Evolutionary conservation across 2,888 invertebrate genomes (phyloP), one percentile per base, ranked within the genome.

Genomic region (Operophtera brumata): DNA sequence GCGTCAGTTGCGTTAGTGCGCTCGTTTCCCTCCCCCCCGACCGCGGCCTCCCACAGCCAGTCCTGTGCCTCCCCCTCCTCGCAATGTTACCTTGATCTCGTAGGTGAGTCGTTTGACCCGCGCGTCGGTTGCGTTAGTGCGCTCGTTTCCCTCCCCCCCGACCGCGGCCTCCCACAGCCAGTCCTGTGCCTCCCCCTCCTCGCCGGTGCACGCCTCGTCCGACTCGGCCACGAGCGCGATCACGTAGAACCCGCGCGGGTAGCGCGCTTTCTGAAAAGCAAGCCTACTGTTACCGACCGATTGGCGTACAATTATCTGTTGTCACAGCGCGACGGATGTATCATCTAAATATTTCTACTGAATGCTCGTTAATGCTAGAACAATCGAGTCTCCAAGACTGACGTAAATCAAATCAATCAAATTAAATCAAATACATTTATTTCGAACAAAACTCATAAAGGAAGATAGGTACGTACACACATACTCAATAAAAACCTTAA

Each of bases 211-310:
- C 57, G 64, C 62, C 56, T 8, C 56, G 62, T 82, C 80, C 12
- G 62, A 37, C 28, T 64, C 65, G 51, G 65, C 72, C 67, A 83
- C 78, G 57, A 79, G 51, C 36, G 66, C 58, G 59, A 82, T 74
- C 63, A 87, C 76, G 72, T 77, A 79, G 77, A 87, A 86, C 6
- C 88, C 88, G 35, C 47, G 65, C 46, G 86, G 86, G 67, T 72
- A 88, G 45, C 69, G 68, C 4, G 40, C 11, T 34, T 12, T 46
- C 55, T 41, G 41, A 40, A 30, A 30, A 6, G 9, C 8, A 30
- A 30, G 2, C 20, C 20, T 20, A 20, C 20, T 4, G 20, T 3
- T 20, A 4, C 20, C 20, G 20, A n/a, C n/a, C n/a, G n/a, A n/a
- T n/a, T n/a, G n/a, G n/a, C n/a, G n/a, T n/a, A n/a, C n/a, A n/a